Evolutionary conservation across 2,113 vertebrate genomes (phyloP).

Genomic region (Corythaeola cristata): DNA sequence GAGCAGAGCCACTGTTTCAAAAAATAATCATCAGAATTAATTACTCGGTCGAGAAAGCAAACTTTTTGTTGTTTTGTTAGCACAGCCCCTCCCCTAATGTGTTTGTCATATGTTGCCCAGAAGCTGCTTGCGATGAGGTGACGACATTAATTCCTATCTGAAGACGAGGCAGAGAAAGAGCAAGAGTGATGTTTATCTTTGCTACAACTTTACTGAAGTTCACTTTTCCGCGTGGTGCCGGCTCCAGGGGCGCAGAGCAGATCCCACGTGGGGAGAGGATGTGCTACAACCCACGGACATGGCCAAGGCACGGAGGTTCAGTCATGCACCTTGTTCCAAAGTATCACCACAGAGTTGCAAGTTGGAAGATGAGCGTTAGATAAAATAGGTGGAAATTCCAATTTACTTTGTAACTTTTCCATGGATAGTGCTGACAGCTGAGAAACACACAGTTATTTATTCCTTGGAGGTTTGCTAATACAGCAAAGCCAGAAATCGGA

Average conservation of each 20-base stretch:
- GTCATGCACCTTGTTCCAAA: fast-evolving
- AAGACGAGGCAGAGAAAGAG: background rate
- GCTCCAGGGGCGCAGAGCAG: background rate
- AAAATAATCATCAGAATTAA: background rate
- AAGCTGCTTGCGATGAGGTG: background rate
- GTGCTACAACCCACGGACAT: fast-evolving
- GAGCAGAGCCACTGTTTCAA: background rate
- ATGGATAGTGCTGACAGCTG: background rate
- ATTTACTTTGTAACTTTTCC: background rate
- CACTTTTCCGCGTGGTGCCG: fast-evolving
- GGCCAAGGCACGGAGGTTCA: fast-evolving
- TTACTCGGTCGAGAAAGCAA: background rate
- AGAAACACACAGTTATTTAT: background rate
- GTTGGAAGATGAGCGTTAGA: background rate
- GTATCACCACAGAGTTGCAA: fast-evolving
- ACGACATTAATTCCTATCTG: background rate
- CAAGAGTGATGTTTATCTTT: background rate
- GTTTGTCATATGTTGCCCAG: background rate
- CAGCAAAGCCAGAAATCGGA: background rate
- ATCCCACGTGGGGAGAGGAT: background rate
- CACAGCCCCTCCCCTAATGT: background rate
- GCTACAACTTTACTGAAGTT: fast-evolving
- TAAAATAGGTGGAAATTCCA: background rate
- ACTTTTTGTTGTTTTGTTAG: background rate
- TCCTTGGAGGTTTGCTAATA: background rate